Evolutionary conservation across 2,797 vertebrate genomes (phyloP).

Genomic region (Sylvilagus floridanus): DNA sequence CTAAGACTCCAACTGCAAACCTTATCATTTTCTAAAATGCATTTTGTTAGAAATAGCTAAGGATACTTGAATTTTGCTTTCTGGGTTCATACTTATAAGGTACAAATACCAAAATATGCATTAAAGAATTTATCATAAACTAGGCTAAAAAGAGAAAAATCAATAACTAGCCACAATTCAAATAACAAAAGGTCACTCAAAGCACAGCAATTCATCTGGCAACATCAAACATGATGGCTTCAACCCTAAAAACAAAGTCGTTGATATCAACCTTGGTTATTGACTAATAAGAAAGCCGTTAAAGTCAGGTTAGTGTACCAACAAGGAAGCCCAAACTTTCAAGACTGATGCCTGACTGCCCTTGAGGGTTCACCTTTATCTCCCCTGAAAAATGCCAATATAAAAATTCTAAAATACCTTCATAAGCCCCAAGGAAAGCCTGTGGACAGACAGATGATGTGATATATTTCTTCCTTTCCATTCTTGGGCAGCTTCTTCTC

Average conservation of each 20-base stretch:
- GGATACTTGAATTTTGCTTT: constrained; percentile 88
- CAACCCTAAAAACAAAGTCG: constrained; percentile 81
- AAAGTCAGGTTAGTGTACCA: constrained; percentile 86
- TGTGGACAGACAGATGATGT: constrained; percentile 98
- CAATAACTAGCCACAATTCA: constrained; percentile 82
- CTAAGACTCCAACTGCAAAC: constrained; percentile 90
- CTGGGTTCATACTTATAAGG: constrained; percentile 82
- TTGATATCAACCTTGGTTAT: constrained; percentile 78
- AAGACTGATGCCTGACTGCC: constrained; percentile 89
- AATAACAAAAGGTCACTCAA: constrained; percentile 83
- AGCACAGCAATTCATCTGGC: constrained; percentile 76
- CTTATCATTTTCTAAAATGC: constrained; percentile 90
- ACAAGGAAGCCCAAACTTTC: constrained; percentile 89
- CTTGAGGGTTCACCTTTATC: constrained; percentile 96
- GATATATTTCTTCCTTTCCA: constrained; percentile 97
- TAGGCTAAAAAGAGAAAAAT: constrained; percentile 80
- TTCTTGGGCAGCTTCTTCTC: constrained; percentile 98
- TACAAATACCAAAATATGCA: constrained; percentile 86
- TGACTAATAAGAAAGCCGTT: constrained; percentile 84
- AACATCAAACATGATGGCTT: constrained; percentile 71
- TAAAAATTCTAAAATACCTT: constrained; percentile 99
- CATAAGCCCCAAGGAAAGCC: constrained; percentile 98
- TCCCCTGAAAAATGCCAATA: constrained; percentile 91
- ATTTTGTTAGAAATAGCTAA: constrained; percentile 88
- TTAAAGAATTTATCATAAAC: constrained; percentile 83